Percentiles rank a stretch among this genome's conserved stretches.
phyloP scores from a whole-genome alignment of 1,140 invertebrate genomes.

The Saccostrea glomerata region DNA sequence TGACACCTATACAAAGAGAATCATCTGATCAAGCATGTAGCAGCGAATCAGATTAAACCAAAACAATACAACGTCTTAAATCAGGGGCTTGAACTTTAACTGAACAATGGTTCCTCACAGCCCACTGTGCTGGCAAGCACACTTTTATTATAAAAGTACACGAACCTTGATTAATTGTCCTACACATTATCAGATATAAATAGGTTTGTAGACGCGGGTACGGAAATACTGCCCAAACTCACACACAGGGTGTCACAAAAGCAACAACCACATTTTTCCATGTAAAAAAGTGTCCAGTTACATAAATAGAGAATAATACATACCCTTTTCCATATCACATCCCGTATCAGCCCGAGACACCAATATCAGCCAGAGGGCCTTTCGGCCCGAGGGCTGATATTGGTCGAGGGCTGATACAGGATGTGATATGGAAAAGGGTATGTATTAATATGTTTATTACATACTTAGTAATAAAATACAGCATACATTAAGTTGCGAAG shows the following conservation, averaged over 20 bases:
- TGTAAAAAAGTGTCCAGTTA: too few species aligned
- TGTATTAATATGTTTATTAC: too few species aligned
- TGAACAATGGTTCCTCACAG: constrained; percentile 12
- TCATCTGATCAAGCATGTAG: neutral
- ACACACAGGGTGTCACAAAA: neutral
- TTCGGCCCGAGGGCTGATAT: too few species aligned
- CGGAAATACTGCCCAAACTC: neutral
- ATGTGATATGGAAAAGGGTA: too few species aligned
- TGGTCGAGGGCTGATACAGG: too few species aligned
- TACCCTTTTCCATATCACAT: too few species aligned
- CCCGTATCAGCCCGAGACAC: too few species aligned
- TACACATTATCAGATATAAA: neutral
- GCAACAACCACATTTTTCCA: neutral
- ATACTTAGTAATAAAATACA: too few species aligned
- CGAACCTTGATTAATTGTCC: neutral
- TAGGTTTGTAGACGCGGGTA: neutral
- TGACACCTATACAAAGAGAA: neutral
- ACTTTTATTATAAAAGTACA: constrained; percentile 24
- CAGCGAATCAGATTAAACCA: neutral
- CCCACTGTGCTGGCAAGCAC: constrained; percentile 11
- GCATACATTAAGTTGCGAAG: too few species aligned
- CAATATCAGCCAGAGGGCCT: too few species aligned
- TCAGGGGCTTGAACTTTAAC: constrained; percentile 32
- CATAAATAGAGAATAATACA: too few species aligned
- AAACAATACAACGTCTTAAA: constrained; percentile 15